Conservation (phyloP, 2,888 invertebrate species). For the Erebia palarica region DNA sequence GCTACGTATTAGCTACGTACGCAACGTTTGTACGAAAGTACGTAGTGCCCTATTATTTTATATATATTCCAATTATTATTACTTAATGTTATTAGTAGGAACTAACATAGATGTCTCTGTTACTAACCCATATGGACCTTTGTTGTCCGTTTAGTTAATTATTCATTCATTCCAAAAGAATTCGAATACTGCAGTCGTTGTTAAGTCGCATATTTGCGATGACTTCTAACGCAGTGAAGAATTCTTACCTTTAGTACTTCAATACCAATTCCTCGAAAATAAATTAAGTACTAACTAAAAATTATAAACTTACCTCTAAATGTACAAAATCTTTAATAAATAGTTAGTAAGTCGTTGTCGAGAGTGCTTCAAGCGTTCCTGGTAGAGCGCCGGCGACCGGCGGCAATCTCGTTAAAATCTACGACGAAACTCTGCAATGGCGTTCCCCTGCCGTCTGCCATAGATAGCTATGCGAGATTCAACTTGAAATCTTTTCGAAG, state of each 20-base stretch:
- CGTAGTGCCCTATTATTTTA: too few species aligned
- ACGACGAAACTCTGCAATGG: conserved; percentile 65
- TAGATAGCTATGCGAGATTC: conserved; percentile 18
- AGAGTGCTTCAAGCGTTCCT: conserved; percentile 65
- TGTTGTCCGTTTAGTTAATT: too few species aligned
- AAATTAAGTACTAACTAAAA: background rate
- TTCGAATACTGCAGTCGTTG: too few species aligned
- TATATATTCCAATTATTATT: too few species aligned
- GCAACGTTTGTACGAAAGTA: too few species aligned
- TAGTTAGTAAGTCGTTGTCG: conserved; percentile 70
- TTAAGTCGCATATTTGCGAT: too few species aligned
- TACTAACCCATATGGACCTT: too few species aligned
- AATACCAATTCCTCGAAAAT: background rate
- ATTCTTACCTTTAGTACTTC: background rate
- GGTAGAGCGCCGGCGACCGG: conserved; percentile 62
- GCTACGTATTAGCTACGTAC: too few species aligned
- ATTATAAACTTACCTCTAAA: background rate
- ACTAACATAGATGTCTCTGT: too few species aligned
- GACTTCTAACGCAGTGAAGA: too few species aligned
- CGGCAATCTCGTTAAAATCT: conserved; percentile 79
- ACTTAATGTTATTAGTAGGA: too few species aligned
- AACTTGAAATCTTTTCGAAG: conserved; percentile 18
- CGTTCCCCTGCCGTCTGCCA: conserved; percentile 50
- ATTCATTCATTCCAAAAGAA: too few species aligned
- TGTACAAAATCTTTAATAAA: conserved; percentile 64